Conservation (phyloP, 2,888 invertebrate genomes). For the Nephrotoma flavescens region DNA sequence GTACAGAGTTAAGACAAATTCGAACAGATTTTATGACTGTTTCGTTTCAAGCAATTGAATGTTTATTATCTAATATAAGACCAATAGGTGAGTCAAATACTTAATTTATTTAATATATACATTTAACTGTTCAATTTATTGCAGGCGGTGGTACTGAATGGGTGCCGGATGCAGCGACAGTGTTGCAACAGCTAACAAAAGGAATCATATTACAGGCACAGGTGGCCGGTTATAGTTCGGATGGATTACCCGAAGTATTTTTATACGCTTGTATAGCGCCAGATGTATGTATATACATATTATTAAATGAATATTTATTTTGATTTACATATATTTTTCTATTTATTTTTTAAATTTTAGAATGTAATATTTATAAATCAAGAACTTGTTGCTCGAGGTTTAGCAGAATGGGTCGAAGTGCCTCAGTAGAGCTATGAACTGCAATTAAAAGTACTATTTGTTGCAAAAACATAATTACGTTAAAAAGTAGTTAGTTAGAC, state of each 20-base stretch:
- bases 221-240: constrained; percentile 62
- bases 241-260: constrained; percentile 64
- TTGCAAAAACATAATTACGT: background rate
- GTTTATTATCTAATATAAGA: constrained; percentile 76
- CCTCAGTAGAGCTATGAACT: background rate
- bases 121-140: background rate
- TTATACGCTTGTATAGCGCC: constrained; percentile 61
- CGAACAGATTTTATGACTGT: constrained; percentile 83
- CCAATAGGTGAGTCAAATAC: constrained; percentile 46
- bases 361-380: constrained; percentile 75
- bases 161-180: constrained; percentile 61
- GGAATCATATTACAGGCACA: constrained; percentile 79
- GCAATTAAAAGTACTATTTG: background rate
- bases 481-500: background rate
- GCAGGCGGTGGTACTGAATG: constrained; percentile 40
- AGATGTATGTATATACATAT: constrained; percentile 43
- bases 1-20: constrained; percentile 74
- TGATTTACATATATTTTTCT: background rate
- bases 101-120: background rate
- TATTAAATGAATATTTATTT: background rate
- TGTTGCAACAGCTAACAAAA: constrained; percentile 65
- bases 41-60: constrained; percentile 96
- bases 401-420: constrained; percentile 53
- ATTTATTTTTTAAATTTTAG: constrained; percentile 31
- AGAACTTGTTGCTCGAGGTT: constrained; percentile 70